Evolutionary conservation across 2,113 vertebrate species (phyloP), one percentile per base, ranked within the genome.

Genomic region (Peromyscus californicus): DNA sequence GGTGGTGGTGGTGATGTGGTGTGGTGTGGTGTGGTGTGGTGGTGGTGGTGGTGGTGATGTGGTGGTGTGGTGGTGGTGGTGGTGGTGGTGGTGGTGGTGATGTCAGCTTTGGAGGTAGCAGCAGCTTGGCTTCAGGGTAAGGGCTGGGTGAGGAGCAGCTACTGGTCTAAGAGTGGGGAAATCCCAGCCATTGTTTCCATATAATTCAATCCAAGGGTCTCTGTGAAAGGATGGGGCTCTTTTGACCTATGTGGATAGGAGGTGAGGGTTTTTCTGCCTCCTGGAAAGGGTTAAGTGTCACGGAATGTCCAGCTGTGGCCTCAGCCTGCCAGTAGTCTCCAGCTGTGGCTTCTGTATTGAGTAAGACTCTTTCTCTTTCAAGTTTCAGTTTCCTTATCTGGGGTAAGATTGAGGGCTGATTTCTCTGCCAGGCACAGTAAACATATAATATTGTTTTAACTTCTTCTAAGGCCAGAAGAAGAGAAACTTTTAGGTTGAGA

Each of bases 381-480:
- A 33, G 24, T 16, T 93, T 82, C 24, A 0, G 48, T 69, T 21
- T 67, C 72, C 72, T 89, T 59, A 26, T 54, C 51, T 29, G 24
- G 7, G 26, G 7, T 3, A 5, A 39, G n/a, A 39, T 31, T 59
- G 61, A 12, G 22, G 48, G 54, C 15, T 8, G 5, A 42, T 7
- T 15, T 39, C 13, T 4, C 51, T 51, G 26, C 19, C 21, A 13
- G 45, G 59, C 26, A 54, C 21, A 42, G 75, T 4, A 42, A n/a
- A 59, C 19, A 85, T 7, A 1, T 13, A 29, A 6, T 89, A 42
- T 17, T 21, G 39, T 69, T 67, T 79, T 26, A 24, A 89, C 70
- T 79, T 80, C 84, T 93, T 84, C 87, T 82, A 42, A 80, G 93
- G 61, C 59, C 42, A 54, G 65, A 79, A 83, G 57, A 84, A 67